Conservation (phyloP, 2,113 vertebrate genomes). For the Pavo muticus region DNA sequence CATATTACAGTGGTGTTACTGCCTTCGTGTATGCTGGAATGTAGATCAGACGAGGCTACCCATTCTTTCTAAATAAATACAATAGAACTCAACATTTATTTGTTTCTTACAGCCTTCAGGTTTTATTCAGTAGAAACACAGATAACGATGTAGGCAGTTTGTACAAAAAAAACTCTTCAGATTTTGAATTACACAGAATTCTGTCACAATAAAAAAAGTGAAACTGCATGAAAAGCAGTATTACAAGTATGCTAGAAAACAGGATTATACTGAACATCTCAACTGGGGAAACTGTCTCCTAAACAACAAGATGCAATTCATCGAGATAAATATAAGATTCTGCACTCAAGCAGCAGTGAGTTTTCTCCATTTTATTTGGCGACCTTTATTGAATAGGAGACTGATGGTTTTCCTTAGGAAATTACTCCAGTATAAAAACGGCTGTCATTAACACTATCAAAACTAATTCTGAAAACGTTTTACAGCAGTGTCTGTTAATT, state of each 20-base stretch:
- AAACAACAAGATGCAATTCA: not conserved
- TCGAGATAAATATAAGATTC: not conserved
- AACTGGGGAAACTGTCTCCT: not conserved
- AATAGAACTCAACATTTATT: not conserved
- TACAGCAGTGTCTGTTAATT: not conserved
- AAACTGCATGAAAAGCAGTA: not conserved
- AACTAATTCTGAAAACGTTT: not conserved
- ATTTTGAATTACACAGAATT: not conserved
- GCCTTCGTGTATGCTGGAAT: not conserved
- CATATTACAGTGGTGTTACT: not conserved
- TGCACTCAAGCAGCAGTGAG: not conserved
- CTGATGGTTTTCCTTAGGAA: not conserved
- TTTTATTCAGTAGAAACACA: not conserved
- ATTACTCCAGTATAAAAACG: not conserved
- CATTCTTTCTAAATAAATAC: not conserved
- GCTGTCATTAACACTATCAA: not conserved
- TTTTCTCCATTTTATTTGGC: not conserved
- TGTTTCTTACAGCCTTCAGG: not conserved
- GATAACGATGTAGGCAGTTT: not conserved
- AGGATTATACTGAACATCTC: not conserved
- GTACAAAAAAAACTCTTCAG: not conserved
- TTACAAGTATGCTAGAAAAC: not conserved
- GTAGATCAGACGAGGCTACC: not conserved
- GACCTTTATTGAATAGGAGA: not conserved
- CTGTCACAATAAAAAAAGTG: not conserved